Conservation (phyloP, 2,797 vertebrate species). For the Cossypha polioptera region DNA sequence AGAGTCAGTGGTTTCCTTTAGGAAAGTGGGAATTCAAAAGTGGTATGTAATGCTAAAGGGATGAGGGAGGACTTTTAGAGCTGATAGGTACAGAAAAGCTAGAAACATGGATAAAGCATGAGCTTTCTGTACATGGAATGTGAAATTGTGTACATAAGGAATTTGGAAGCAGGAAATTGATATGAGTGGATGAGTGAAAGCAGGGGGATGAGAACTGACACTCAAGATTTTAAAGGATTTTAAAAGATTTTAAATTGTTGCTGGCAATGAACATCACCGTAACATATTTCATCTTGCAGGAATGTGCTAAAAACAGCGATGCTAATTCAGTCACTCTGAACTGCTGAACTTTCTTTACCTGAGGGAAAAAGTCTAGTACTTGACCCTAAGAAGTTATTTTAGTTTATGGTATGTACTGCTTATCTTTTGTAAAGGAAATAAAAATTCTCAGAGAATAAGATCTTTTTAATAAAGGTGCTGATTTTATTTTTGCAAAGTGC, state of each 20-base stretch:
- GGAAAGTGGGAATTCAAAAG: background rate
- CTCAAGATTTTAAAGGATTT: background rate
- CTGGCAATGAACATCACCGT: background rate
- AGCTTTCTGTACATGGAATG: background rate
- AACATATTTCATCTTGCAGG: background rate
- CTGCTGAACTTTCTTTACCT: background rate
- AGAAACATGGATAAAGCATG: background rate
- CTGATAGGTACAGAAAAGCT: background rate
- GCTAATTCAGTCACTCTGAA: background rate
- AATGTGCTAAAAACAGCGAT: rapidly evolving
- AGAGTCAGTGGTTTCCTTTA: background rate
- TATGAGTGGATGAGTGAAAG: background rate
- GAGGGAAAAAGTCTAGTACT: background rate
- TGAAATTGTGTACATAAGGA: background rate
- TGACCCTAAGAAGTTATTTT: background rate
- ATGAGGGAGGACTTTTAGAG: background rate
- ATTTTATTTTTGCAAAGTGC: background rate
- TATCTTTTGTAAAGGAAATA: background rate
- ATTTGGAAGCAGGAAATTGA: background rate
- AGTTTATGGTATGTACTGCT: background rate
- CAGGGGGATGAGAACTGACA: background rate
- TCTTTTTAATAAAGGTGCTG: background rate
- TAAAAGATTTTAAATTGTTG: background rate
- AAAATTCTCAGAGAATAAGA: background rate
- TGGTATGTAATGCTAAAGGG: background rate